Percentiles rank a stretch among this genome's conserved stretches.
phyloP scores from a whole-genome alignment of 2,797 vertebrate genomes.

The Morelia viridis region DNA sequence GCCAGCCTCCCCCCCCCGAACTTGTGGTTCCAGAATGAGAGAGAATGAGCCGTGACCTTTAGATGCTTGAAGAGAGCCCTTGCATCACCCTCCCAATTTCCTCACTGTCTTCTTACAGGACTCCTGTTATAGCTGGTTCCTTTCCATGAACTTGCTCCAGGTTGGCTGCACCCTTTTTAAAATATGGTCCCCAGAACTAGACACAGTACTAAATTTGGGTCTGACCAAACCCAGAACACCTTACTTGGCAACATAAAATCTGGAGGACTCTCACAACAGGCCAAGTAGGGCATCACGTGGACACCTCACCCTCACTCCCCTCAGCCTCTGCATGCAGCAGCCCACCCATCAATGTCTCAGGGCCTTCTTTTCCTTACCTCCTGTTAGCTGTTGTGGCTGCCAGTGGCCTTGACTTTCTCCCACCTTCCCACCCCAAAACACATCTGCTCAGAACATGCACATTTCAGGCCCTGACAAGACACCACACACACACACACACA shows the following conservation, averaged over 20 bases:
- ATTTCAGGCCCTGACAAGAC: no score
- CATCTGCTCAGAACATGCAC: no score
- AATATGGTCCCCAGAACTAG: background rate
- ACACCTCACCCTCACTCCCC: background rate
- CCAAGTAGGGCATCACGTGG: background rate
- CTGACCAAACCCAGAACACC: background rate
- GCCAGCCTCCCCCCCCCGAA: no score
- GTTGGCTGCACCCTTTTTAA: background rate
- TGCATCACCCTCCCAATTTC: background rate
- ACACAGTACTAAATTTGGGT: background rate
- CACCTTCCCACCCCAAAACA: background rate
- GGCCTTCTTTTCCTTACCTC: no score
- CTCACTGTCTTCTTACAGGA: background rate
- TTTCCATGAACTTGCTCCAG: background rate
- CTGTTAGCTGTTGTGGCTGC: background rate
- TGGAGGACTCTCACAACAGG: background rate
- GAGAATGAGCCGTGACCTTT: background rate
- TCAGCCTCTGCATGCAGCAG: background rate
- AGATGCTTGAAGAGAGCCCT: background rate
- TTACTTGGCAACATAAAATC: background rate
- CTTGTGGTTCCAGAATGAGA: background rate
- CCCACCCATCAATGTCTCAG: background rate
- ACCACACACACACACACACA: no score
- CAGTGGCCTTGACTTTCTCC: background rate
- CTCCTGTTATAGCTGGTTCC: background rate